Conservation (phyloP, 2,113 vertebrate genomes). For the Heterocephalus glaber region DNA sequence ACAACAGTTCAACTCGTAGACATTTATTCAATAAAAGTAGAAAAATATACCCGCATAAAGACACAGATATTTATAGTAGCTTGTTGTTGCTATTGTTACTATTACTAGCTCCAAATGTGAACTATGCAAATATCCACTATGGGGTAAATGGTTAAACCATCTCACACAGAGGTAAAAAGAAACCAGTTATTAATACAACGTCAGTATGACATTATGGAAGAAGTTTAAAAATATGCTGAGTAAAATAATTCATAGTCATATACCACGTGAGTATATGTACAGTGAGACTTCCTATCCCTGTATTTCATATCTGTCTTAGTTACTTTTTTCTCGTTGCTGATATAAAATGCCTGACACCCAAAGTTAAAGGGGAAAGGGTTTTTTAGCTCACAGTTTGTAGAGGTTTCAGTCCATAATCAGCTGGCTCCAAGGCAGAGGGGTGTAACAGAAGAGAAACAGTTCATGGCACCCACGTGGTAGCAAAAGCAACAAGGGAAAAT, state of each 20-base stretch:
- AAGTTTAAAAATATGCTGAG: neutral
- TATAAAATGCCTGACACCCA: too few species aligned
- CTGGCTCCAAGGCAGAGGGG: too few species aligned
- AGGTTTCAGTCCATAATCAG: too few species aligned
- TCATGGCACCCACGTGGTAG: too few species aligned
- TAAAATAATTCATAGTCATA: neutral
- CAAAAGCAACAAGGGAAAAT: too few species aligned
- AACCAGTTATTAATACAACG: neutral
- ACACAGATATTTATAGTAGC: neutral
- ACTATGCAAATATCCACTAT: neutral
- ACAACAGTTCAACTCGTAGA: neutral
- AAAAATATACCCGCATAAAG: neutral
- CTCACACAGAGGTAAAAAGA: neutral
- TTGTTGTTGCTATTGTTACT: neutral
- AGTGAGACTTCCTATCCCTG: neutral
- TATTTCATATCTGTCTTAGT: neutral
- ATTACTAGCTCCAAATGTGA: neutral
- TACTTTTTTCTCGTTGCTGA: too few species aligned
- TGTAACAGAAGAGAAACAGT: too few species aligned
- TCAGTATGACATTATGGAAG: neutral
- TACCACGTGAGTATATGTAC: neutral
- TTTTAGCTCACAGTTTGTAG: too few species aligned
- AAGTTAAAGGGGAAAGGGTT: too few species aligned
- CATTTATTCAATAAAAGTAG: conserved; percentile 33
- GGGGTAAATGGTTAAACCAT: neutral